These are phyloP conservation scores for Branchinecta lynchi DNA, from an alignment of 1,140 invertebrate genomes.

Conservation along the genomic window DNA sequence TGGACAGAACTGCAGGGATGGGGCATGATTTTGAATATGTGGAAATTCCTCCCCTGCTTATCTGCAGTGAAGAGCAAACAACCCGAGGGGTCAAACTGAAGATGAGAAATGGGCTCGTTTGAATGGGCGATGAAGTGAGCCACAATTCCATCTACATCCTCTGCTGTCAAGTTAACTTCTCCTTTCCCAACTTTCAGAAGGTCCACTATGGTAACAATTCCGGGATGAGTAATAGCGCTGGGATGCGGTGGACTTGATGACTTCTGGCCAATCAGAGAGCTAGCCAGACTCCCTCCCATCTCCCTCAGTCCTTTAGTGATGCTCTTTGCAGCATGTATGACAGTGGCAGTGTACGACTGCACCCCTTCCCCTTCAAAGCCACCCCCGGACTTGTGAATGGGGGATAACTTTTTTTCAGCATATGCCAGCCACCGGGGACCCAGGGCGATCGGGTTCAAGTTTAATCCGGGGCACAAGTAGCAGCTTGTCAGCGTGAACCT, in stretches of 20 bases:
- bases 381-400: constrained; percentile 65
- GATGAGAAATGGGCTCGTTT: constrained; percentile 64
- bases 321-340: constrained; percentile 86
- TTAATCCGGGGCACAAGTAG: constrained; percentile 64
- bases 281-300: constrained; percentile 83
- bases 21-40: constrained; percentile 83
- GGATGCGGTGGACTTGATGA: constrained; percentile 23
- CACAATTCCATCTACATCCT: constrained; percentile 51
- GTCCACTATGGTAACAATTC: constrained; percentile 43
- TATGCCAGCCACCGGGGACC: constrained; percentile 51
- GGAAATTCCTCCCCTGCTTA: constrained; percentile 84
- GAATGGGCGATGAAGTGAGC: constrained; percentile 90
- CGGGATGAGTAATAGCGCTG: constrained; percentile 32
- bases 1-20: constrained; percentile 73
- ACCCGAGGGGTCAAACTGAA: constrained; percentile 84
- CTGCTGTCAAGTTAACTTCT: constrained; percentile 24
- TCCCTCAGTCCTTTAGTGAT: constrained; percentile 66
- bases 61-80: constrained; percentile 82
- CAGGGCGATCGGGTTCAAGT: constrained; percentile 75
- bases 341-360: constrained; percentile 84
- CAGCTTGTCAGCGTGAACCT: constrained; percentile 71
- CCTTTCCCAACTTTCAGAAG: constrained; percentile 28
- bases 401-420: constrained; percentile 67
- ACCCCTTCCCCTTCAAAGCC: constrained; percentile 50
- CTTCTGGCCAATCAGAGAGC: constrained; percentile 56